A percentile compares a stretch with the other conserved stretches of the same genome.
Conservation (phyloP, 2,888 invertebrate genomes). For the Nomada lathburiana region DNA sequence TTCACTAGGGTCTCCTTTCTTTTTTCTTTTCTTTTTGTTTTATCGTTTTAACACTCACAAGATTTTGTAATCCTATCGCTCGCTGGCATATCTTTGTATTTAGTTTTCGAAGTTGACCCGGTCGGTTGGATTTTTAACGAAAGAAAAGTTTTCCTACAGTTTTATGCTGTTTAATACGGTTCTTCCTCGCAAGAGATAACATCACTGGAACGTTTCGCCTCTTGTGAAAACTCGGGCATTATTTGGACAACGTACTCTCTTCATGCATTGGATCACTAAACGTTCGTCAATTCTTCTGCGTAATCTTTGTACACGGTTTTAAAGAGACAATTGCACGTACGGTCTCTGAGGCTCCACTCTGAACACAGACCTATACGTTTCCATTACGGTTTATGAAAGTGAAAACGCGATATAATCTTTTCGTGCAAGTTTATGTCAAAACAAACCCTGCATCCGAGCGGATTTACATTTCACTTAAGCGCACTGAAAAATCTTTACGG, state of each 20-base stretch:
- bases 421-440: conserved; percentile 19
- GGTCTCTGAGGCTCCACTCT: conserved; percentile 12
- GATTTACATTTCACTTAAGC: conserved; percentile 14
- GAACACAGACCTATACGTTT: conserved; percentile 45
- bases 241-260: not conserved
- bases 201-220: conserved; percentile 1
- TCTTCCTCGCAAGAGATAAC: not conserved
- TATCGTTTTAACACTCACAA: not conserved
- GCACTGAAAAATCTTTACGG: not conserved
- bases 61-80: not conserved
- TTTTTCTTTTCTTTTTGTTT: no score
- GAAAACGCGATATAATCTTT: conserved; percentile 23
- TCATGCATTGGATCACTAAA: conserved; percentile 14
- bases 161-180: not conserved
- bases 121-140: not conserved
- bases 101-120: not conserved
- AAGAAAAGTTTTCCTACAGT: not conserved
- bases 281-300: conserved; percentile 8
- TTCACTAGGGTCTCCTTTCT: not conserved
- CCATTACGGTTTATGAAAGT: conserved; percentile 11
- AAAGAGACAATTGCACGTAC: not conserved
- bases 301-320: not conserved
- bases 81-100: not conserved
- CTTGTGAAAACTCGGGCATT: not conserved
- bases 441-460: conserved; percentile 24